These are phyloP conservation scores for Monopterus albus DNA, from an alignment of 2,113 vertebrate species.

Conservation along the genomic window DNA sequence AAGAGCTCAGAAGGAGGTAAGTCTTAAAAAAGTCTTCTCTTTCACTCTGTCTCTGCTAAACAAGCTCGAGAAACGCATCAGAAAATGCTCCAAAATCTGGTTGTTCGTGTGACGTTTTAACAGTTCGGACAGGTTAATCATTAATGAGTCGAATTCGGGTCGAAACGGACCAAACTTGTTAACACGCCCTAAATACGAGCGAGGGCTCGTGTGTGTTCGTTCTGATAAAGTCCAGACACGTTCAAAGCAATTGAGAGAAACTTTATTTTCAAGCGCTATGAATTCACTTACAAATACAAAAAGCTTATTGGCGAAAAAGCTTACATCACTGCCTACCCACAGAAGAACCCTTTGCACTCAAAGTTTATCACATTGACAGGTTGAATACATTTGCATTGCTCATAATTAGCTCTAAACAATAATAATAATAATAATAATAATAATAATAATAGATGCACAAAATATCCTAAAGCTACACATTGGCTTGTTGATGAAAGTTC, in stretches of 20 bases:
- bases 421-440: slow-evolving; percentile 50
- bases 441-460: slow-evolving; percentile 74
- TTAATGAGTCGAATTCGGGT: slow-evolving; percentile 10
- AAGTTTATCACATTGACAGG: slow-evolving; percentile 90
- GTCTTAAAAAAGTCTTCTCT: slow-evolving; percentile 72
- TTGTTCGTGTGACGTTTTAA: slow-evolving; percentile 3
- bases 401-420: slow-evolving; percentile 79
- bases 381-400: slow-evolving; percentile 91
- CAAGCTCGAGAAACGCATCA: too few relatives aligned
- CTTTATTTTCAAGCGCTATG: slow-evolving; percentile 88
- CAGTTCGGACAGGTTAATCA: slow-evolving; percentile 35
- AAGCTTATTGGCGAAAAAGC: slow-evolving; percentile 87
- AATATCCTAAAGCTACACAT: slow-evolving; percentile 77
- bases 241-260: slow-evolving; percentile 83
- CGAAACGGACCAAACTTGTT: slow-evolving; percentile 10
- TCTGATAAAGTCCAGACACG: slow-evolving; percentile 49
- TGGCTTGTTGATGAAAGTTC: slow-evolving; percentile 64
- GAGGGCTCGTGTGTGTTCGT: not conserved
- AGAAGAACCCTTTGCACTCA: slow-evolving; percentile 87
- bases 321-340: slow-evolving; percentile 88
- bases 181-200: too few relatives aligned
- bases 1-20: slow-evolving; percentile 90
- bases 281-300: slow-evolving; percentile 95
- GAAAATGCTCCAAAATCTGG: not conserved
- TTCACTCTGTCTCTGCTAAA: not conserved